Evolutionary conservation across 1,140 invertebrate genomes (phyloP).

Genomic region (Drosophila tsacasi): DNA sequence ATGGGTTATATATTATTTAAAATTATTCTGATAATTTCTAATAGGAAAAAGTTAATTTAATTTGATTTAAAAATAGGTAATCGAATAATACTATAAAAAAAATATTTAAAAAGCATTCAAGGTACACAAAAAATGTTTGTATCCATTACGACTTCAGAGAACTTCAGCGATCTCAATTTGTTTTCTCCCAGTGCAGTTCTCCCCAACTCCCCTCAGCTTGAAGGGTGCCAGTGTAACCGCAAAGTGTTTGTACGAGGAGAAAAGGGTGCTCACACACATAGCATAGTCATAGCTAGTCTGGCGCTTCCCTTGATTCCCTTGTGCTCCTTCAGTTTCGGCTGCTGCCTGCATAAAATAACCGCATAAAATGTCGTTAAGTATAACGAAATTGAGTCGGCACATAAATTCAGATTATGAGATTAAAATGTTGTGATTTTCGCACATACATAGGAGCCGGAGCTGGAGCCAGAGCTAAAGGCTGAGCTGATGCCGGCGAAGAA

Average conservation of each 20-base stretch:
- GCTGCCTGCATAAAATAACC: slow-evolving; percentile 74
- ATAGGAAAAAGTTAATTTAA: too few relatives aligned
- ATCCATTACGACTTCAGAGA: too few relatives aligned
- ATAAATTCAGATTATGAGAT: slow-evolving; percentile 84
- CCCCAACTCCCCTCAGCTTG: slow-evolving; percentile 25
- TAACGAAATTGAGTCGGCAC: slow-evolving; percentile 83
- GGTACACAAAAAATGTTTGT: not conserved
- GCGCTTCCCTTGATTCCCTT: slow-evolving; percentile 29
- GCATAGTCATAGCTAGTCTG: slow-evolving; percentile 18
- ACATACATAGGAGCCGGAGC: slow-evolving; percentile 34
- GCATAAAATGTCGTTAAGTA: slow-evolving; percentile 83
- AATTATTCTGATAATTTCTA: too few relatives aligned
- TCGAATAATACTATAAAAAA: not conserved
- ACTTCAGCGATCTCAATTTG: not conserved
- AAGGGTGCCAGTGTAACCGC: slow-evolving; percentile 65
- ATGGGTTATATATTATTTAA: too few relatives aligned
- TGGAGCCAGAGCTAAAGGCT: not conserved
- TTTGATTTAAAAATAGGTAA: not conserved
- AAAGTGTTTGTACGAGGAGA: slow-evolving; percentile 30
- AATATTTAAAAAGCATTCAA: not conserved
- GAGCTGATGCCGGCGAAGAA: slow-evolving; percentile 1
- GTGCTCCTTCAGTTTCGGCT: slow-evolving; percentile 54
- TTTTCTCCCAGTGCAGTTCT: slow-evolving; percentile 40
- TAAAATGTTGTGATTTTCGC: slow-evolving; percentile 83
- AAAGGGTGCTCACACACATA: slow-evolving; percentile 20